Evolutionary conservation across 1,140 invertebrate species (phyloP), one percentile per base, ranked within the genome.

Genomic region (Kradibia gibbosae): DNA sequence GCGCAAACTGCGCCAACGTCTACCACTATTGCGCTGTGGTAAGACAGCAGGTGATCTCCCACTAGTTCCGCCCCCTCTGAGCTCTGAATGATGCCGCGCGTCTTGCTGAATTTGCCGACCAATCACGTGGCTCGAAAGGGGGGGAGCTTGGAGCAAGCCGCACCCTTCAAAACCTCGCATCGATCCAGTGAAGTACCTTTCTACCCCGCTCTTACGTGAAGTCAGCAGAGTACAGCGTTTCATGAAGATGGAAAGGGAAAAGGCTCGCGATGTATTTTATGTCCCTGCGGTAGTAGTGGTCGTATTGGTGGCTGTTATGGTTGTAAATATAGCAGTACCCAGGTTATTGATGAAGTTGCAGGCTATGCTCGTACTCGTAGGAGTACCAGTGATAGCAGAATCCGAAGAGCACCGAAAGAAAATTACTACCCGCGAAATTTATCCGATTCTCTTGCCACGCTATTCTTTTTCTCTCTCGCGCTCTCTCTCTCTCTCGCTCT

Each of bases 171-270:
- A 5, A 17, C n/a, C 60, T 20, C 42, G 60, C 72, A 81, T 81
- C 80, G 80, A 81, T 81, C 80, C 80, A 50, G 13, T 31, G 72
- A 31, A 31, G 17, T 67, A 55, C 31, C 78, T 81, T 76, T 82
- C 10, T 45, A 82, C 82, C 83, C 74, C 81, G 81, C 82, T 83
- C 83, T 84, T 55, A 11, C 17, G 4, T 5, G 4, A 31, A 28
- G 83, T 83, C 81, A 1, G 36, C 11, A 39, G 0, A 1, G 36
- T n/a, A 67, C 17, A 22, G 1, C 8, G 31, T 67, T 28, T 57
- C 28, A 11, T 39, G 5, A 22, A 67, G 0, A 15, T 39, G 20
- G 62, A 67, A 67, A 67, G 34, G 36, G 34, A 39, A 10, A 2
- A 17, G 17, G 31, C 57, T 28, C 31, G 36, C 28, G 22, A 3